Evolutionary conservation across 2,888 invertebrate genomes (phyloP).

Genomic region (Ennomos quercinarius): DNA sequence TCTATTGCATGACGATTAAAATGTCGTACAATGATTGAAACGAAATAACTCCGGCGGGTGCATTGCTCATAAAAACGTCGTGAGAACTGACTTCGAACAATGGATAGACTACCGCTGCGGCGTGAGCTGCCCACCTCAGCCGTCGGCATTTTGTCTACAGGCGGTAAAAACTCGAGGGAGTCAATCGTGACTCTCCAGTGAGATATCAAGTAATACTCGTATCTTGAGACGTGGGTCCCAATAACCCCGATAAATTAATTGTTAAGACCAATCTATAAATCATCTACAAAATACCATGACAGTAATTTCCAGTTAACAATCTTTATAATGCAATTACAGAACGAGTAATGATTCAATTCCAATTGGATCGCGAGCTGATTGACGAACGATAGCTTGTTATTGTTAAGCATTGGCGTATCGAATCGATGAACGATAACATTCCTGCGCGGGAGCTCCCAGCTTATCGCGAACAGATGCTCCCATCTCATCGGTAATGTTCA

Average conservation of each 20-base stretch:
- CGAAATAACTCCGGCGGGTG: conserved; percentile 69
- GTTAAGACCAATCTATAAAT: conserved; percentile 42
- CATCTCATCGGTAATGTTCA: conserved; percentile 55
- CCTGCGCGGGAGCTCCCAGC: conserved; percentile 54
- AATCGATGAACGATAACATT: conserved; percentile 65
- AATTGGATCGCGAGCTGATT: conserved; percentile 33
- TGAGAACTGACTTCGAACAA: conserved; percentile 71
- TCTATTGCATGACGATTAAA: conserved; percentile 55
- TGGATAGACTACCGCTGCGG: conserved; percentile 54
- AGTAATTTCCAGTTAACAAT: conserved; percentile 40
- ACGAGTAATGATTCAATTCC: conserved; percentile 32
- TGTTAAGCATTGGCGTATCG: conserved; percentile 50
- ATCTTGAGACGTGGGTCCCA: conserved; percentile 53
- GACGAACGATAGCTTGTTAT: conserved; percentile 40
- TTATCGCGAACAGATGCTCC: conserved; percentile 50
- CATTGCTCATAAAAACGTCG: conserved; percentile 69
- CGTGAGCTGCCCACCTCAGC: conserved; percentile 54
- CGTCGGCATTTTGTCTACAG: conserved; percentile 58
- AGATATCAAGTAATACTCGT: conserved; percentile 47
- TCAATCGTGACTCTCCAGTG: conserved; percentile 63
- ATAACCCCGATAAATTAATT: conserved; percentile 54
- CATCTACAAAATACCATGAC: conserved; percentile 37
- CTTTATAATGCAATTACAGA: conserved; percentile 40
- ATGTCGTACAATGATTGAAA: conserved; percentile 61
- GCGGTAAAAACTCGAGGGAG: conserved; percentile 56